phyloP scores from a whole-genome alignment of 35 echinoderm and acorn worm species.

The Lytechinus pictus region DNA sequence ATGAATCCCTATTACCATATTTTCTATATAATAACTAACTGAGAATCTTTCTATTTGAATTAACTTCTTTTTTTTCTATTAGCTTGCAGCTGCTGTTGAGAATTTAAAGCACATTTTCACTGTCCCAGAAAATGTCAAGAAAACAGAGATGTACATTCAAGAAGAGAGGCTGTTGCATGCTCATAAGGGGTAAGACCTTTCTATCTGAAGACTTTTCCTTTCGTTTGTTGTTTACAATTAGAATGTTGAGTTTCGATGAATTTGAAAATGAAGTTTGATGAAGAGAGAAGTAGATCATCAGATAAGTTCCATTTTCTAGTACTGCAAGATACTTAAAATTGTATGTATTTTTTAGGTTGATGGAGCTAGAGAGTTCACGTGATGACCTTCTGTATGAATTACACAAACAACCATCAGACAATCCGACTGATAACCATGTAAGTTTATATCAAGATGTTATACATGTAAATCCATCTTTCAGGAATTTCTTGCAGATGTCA shows the following conservation, averaged over 20 bases:
- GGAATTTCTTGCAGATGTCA: neutral
- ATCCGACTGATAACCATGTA: conserved; percentile 81
- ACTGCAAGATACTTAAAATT: neutral
- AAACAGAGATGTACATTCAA: conserved; percentile 81
- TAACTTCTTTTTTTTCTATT: conserved; percentile 23
- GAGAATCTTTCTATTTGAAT: neutral
- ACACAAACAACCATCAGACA: conserved; percentile 95
- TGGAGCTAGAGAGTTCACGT: conserved; percentile 92
- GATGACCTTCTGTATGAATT: conserved; percentile 97
- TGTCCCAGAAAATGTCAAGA: conserved; percentile 87
- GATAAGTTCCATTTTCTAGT: neutral
- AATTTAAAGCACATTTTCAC: conserved; percentile 98
- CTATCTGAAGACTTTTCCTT: neutral
- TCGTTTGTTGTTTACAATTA: no score
- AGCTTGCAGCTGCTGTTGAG: conserved; percentile 96
- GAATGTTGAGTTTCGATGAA: no score
- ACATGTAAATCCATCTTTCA: neutral
- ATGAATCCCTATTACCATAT: no score
- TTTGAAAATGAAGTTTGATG: no score
- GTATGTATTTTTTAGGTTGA: conserved; percentile 58
- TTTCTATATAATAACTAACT: neutral
- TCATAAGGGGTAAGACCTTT: conserved; percentile 81
- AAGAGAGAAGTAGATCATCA: neutral
- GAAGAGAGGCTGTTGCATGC: conserved; percentile 78
- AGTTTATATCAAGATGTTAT: neutral